Base-by-base conservation (phyloP, 1,140 invertebrate species). In the Uloborus diversus region DNA sequence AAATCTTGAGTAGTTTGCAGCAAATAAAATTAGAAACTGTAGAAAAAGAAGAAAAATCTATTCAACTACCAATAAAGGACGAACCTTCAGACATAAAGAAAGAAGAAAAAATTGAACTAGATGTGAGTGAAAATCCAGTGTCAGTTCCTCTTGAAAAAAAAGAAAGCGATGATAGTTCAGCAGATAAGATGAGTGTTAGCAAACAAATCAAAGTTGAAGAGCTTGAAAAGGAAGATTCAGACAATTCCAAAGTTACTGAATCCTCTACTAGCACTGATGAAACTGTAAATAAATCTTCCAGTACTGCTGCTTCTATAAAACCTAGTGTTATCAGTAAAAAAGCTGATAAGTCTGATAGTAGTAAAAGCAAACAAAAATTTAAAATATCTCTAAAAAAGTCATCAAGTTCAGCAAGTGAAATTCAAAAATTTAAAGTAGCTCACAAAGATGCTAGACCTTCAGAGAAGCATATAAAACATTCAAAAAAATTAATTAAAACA, bases 131-230 rank as follows among this genome's bases (percentile, higher is more conserved):
- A n/a, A n/a, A n/a, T n/a, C n/a, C n/a, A n/a, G n/a, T n/a, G n/a
- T n/a, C n/a, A n/a, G n/a, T n/a, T n/a, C n/a, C n/a, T n/a, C n/a
- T 66, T 3, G 66, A 78, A 42, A 28, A 13, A 30, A 62, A 78
- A 57, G 73, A 75, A 35, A 14, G 17, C 1, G 71, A 78, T 20
- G 51, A 9, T 65, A n/a, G 47, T 73, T 30, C 37, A 59, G 69
- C 42, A 32, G 13, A 1, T 1, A 65, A 78, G 62, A 78, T 65
- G 57, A 2, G 5, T 28, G 23, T 3, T 32, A 65, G 42, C 37
- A 62, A 78, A n/a, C 61, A 65, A 7, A 28, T 30, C n/a, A 78
- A 78, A n/a, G 1, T 11, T 28, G 73, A 78, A 28, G 66, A 78
- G 30, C 65, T 37, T 32, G 66, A 78, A 57, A 28, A 13, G 7